Evolutionary conservation across 2,888 invertebrate genomes (phyloP).

Genomic region (Ganaspis brasiliensis): DNA sequence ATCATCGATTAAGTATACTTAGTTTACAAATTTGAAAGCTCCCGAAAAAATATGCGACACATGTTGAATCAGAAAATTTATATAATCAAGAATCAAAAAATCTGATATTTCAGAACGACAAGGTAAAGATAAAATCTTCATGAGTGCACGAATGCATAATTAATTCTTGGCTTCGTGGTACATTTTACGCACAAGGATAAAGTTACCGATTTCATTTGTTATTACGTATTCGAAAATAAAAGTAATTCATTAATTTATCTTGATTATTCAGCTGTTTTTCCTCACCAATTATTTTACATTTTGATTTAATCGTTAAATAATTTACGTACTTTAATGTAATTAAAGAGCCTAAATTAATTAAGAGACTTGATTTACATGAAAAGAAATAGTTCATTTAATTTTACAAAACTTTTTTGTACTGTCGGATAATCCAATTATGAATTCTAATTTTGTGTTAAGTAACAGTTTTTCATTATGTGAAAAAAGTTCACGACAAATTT

Average conservation of each 20-base stretch:
- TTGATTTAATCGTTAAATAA: not conserved
- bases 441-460: too few relatives aligned
- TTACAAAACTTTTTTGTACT: not conserved
- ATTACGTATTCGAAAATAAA: not conserved
- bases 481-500: too few relatives aligned
- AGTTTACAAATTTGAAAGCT: conserved; percentile 40
- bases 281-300: not conserved
- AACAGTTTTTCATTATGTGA: too few relatives aligned
- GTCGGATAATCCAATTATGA: too few relatives aligned
- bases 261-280: not conserved
- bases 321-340: too few relatives aligned
- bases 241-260: not conserved
- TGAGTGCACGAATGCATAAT: conserved; percentile 5
- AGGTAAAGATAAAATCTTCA: conserved; percentile 1
- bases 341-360: too few relatives aligned
- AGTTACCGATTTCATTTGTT: not conserved
- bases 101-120: conserved; percentile 28
- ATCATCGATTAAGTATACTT: conserved; percentile 39
- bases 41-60: conserved; percentile 23
- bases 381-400: too few relatives aligned
- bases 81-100: conserved; percentile 26
- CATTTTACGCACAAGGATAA: not conserved
- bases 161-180: conserved; percentile 2
- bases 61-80: not conserved
- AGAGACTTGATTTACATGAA: not conserved